Conservation (phyloP, 2,888 invertebrate genomes). For the Halictus quadricinctus region DNA sequence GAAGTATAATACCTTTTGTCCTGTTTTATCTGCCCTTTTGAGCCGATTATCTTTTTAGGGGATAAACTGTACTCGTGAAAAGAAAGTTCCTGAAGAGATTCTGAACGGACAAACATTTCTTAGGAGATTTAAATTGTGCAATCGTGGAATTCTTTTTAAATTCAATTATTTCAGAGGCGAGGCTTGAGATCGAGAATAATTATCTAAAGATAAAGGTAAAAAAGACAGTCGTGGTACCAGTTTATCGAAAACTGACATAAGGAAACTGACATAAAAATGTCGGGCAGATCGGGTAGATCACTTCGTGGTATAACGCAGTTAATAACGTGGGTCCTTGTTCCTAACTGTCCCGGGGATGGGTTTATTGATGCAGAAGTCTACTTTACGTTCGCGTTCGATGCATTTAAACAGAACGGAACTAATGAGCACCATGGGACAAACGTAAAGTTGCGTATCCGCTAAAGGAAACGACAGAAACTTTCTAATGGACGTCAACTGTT, state of each 20-base stretch:
- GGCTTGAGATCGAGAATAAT: not conserved
- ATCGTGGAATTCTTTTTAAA: not conserved
- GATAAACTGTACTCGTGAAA: not conserved
- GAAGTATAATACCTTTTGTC: not conserved
- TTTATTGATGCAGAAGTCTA: not conserved
- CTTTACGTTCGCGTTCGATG: not conserved
- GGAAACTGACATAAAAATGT: no score
- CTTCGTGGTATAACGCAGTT: not conserved
- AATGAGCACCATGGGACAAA: constrained; percentile 17
- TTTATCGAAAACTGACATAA: no score
- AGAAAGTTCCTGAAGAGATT: not conserved
- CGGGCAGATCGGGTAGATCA: not conserved
- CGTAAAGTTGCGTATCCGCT: constrained; percentile 20
- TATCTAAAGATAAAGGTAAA: no score
- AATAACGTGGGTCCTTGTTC: not conserved
- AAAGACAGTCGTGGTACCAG: no score
- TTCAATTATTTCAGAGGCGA: not conserved
- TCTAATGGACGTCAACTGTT: not conserved
- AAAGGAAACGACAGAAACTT: constrained; percentile 3
- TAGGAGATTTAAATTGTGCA: not conserved
- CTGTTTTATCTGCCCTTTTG: not conserved
- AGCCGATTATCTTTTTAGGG: not conserved
- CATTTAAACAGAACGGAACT: constrained; percentile 50
- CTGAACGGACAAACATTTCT: not conserved
- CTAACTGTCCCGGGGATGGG: not conserved